Conservation (phyloP, 2,888 invertebrate genomes). For the Caradrina clavipalpis region DNA sequence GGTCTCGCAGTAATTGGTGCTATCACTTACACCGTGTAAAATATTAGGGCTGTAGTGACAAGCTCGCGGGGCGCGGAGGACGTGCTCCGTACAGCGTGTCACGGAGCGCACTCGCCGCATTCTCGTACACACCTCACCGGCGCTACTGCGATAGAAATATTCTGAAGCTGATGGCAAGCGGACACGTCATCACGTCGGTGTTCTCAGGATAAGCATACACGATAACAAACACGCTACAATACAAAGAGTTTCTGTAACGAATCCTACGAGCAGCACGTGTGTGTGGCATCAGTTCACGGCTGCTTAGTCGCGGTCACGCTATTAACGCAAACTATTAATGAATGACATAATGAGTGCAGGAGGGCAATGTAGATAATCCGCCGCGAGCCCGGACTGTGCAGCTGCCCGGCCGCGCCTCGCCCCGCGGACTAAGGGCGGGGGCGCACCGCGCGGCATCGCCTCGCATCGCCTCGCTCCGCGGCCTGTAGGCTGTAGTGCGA, state of each 20-base stretch:
- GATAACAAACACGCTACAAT: background rate
- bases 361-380: constrained; percentile 8
- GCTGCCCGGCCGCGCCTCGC: constrained; percentile 40
- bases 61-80: constrained; percentile 22
- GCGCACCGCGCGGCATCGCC: constrained; percentile 11
- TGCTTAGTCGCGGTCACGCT: constrained; percentile 16
- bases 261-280: constrained; percentile 19
- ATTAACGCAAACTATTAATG: constrained; percentile 22
- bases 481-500: too few species aligned
- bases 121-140: background rate
- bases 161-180: too few species aligned
- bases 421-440: constrained; percentile 10
- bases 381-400: constrained; percentile 19
- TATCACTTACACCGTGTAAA: constrained; percentile 56
- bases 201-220: background rate
- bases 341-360: constrained; percentile 14
- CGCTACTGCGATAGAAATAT: too few species aligned
- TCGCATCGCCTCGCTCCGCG: background rate
- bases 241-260: background rate
- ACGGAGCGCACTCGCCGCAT: background rate
- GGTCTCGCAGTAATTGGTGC: constrained; percentile 54
- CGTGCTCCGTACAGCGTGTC: background rate
- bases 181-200: too few species aligned
- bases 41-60: constrained; percentile 60
- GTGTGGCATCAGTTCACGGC: constrained; percentile 5